Conservation (phyloP, 2,797 vertebrate species). For the Poeciliopsis gracilis region DNA sequence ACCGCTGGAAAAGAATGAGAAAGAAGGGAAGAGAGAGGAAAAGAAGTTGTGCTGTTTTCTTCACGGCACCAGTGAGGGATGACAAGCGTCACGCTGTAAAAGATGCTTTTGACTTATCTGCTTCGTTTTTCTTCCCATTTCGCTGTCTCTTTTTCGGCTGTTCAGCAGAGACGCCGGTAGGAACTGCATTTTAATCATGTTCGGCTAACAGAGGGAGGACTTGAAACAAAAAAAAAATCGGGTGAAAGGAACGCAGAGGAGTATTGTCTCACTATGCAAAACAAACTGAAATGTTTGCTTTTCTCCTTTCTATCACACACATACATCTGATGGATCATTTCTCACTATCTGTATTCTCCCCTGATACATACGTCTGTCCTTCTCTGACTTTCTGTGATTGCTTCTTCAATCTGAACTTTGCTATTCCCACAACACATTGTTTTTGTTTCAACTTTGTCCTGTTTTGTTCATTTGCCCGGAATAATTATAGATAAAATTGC, state of each 20-base stretch:
- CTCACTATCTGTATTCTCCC: conserved; percentile 56
- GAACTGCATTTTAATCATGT: conserved; percentile 85
- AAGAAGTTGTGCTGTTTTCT: conserved; percentile 77
- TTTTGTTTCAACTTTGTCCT: conserved; percentile 22
- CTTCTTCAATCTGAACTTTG: conserved; percentile 12
- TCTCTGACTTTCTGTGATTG: conserved; percentile 53
- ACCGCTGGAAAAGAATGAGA: conserved; percentile 65
- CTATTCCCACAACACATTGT: conserved; percentile 29
- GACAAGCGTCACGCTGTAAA: conserved; percentile 78
- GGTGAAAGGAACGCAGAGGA: conserved; percentile 69
- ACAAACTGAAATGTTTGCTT: conserved; percentile 69
- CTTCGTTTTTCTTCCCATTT: conserved; percentile 68
- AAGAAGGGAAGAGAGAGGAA: conserved; percentile 59
- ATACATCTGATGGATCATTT: conserved; percentile 67
- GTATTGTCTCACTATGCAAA: conserved; percentile 77
- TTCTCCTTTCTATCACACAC: conserved; percentile 56
- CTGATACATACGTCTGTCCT: conserved; percentile 56
- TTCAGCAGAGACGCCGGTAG: conserved; percentile 70
- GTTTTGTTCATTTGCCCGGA: conserved; percentile 35
- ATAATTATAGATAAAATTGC: conserved; percentile 4
- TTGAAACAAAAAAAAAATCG: conserved; percentile 65
- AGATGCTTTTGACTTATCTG: conserved; percentile 79
- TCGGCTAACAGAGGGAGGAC: conserved; percentile 79
- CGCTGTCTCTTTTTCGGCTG: conserved; percentile 48
- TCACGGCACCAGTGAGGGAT: conserved; percentile 76